phyloP scores from a whole-genome alignment of 2,113 vertebrate species.

The Shinisaurus crocodilurus region DNA sequence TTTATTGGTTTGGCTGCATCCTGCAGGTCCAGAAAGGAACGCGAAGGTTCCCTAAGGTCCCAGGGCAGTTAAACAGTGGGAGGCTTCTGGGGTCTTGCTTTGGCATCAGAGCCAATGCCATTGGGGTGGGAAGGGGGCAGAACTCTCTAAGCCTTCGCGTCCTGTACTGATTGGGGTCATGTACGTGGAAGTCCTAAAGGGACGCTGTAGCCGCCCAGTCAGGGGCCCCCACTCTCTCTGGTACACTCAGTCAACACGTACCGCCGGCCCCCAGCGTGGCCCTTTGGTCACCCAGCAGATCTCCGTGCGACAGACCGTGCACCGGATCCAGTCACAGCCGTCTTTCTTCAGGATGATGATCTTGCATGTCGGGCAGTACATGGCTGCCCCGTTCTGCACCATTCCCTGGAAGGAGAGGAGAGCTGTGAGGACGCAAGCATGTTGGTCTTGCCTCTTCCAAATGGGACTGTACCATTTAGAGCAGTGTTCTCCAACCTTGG shows the following conservation, averaged over 20 bases:
- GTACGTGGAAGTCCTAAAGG: not conserved
- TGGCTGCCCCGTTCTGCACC: slow-evolving; percentile 89
- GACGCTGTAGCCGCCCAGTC: no score
- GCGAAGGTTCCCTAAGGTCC: no score
- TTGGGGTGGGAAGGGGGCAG: not conserved
- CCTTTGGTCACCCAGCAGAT: slow-evolving; percentile 98
- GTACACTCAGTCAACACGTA: slow-evolving; percentile 58
- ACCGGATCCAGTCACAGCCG: slow-evolving; percentile 95
- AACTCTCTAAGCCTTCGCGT: not conserved
- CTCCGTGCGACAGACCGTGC: slow-evolving; percentile 93
- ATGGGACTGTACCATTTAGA: no score
- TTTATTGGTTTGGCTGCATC: not conserved
- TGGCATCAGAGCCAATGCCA: not conserved
- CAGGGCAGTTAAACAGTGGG: not conserved
- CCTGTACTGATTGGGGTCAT: not conserved
- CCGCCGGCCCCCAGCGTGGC: slow-evolving; percentile 89
- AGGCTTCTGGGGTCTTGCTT: not conserved
- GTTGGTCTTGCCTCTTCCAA: not conserved
- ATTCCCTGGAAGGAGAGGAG: slow-evolving; percentile 63
- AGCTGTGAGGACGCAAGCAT: rapidly evolving
- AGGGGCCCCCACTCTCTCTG: no score
- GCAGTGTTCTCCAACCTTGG: no score
- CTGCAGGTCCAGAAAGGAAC: not conserved
- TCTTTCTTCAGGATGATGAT: slow-evolving; percentile 96
- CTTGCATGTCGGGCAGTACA: slow-evolving; percentile 91